A percentile compares a stretch with the other conserved stretches of the same genome.
These are phyloP conservation scores for Geotrypetes seraphini DNA, from an alignment of 2,797 vertebrate species.

Conservation along the genomic window DNA sequence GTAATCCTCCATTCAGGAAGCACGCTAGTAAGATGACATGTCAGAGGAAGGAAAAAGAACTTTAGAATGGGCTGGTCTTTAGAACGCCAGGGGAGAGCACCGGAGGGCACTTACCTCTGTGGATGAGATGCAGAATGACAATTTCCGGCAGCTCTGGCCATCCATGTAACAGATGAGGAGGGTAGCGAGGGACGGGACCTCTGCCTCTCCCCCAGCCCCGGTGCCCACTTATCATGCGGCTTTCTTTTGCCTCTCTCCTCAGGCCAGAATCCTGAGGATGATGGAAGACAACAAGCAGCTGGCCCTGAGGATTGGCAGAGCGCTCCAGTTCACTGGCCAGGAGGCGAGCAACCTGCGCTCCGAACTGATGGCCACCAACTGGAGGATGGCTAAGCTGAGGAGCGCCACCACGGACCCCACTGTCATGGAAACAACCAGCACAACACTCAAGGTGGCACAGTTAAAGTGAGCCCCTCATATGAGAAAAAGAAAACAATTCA, in stretches of 20 bases:
- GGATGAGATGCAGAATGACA: too few relatives aligned
- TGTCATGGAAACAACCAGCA: conserved; percentile 68
- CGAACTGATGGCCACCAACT: conserved; percentile 80
- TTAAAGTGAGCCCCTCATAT: too few relatives aligned
- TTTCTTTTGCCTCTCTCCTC: conserved; percentile 77
- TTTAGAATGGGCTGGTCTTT: too few relatives aligned
- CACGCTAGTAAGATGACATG: too few relatives aligned
- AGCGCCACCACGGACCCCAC: conserved; percentile 51
- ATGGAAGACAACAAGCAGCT: conserved; percentile 94
- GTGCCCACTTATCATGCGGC: conserved; percentile 58
- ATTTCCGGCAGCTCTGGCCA: too few relatives aligned
- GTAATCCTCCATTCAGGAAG: too few relatives aligned
- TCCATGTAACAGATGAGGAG: conserved; percentile 36
- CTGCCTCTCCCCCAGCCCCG: neutral
- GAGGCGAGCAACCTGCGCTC: conserved; percentile 83
- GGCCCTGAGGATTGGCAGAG: conserved; percentile 82
- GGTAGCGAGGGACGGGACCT: neutral
- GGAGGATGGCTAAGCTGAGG: conserved; percentile 78
- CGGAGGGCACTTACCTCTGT: too few relatives aligned
- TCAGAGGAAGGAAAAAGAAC: too few relatives aligned
- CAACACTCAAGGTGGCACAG: conserved; percentile 60
- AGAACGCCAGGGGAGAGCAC: too few relatives aligned
- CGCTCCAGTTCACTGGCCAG: conserved; percentile 81
- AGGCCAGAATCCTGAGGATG: conserved; percentile 84
- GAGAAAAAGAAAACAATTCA: too few relatives aligned